Percentiles rank a stretch among this genome's conserved stretches.
Evolutionary conservation across 2,797 vertebrate species (phyloP).

Genomic region (Erethizon dorsatum): DNA sequence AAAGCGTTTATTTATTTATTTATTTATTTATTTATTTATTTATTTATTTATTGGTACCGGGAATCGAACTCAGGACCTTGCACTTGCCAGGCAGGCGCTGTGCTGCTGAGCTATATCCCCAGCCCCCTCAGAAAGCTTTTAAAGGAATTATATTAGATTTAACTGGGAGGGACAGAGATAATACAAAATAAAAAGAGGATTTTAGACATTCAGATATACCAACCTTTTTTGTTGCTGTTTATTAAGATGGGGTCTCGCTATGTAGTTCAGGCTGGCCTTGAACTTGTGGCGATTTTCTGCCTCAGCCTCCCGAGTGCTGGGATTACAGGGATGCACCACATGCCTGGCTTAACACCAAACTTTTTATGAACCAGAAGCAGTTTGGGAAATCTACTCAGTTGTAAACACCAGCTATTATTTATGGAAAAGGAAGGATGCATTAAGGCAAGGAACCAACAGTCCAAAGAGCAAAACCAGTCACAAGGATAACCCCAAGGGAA

Average conservation of each 20-base stretch:
- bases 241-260: not conserved
- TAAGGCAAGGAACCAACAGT: not conserved
- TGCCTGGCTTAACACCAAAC: not conserved
- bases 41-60: too few relatives aligned
- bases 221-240: not conserved
- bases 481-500: not conserved
- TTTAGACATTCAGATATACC: not conserved
- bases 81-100: too few relatives aligned
- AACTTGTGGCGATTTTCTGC: not conserved
- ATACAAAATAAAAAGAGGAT: not conserved
- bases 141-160: not conserved
- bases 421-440: not conserved
- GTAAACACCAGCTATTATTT: not conserved
- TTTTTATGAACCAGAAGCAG: not conserved
- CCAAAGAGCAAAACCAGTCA: not conserved
- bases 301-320: not conserved
- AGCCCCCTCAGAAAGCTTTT: not conserved
- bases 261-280: not conserved
- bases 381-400: not conserved
- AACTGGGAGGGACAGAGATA: not conserved
- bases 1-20: not conserved
- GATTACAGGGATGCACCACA: not conserved
- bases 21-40: too few relatives aligned
- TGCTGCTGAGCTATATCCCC: too few relatives aligned
- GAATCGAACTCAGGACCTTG: too few relatives aligned